Evolutionary conservation across 2,888 invertebrate genomes (phyloP), one percentile per base, ranked within the genome.

Genomic region (Scrobipalpa costella): DNA sequence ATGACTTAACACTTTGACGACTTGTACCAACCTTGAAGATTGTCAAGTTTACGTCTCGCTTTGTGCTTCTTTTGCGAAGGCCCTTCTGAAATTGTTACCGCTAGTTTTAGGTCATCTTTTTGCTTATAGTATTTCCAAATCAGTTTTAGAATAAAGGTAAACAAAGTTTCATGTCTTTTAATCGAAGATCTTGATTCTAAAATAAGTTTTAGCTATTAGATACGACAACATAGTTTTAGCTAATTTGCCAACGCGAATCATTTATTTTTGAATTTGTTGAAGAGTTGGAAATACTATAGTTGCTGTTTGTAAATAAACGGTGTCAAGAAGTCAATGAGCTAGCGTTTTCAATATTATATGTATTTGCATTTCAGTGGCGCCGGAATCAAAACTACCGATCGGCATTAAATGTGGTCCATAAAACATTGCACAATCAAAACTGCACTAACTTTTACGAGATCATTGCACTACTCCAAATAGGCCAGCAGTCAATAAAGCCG

Each of bases 1-100:
- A 72, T 73, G 72, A 73, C 71, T 73, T 69, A 73, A 70, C 71
- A 69, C 68, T 71, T 68, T 58, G 64, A 47, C 47, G 61, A 50
- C 8, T 34, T 21, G 52, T 6, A 13, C 27, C 36, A 57, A 64
- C 63, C 61, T 60, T 64, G 60, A 64, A 59, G 36, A 17, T 57
- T 17, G 17, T 36, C 57, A 57, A 57, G 55, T 55, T 55, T 55
- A 55, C 27, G 27, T 55, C 19, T 50, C 2, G 47, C 47, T 21
- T 55, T 1, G n/a, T 33, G 55, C 6, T 55, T 33, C 33, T 55
- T n/a, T 21, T 13, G 9, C 13, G n/a, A 33, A 55, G 33, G 55
- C n/a, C 40, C 40, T 40, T n/a, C 40, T 49, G 19, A 49, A 19
- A 49, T 19, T 1, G 8, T 49, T 8, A 27, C 8, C 7, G 9